A percentile compares a stretch with the other conserved stretches of the same genome.
phyloP scores from a whole-genome alignment of 2,888 invertebrate species.

The Chouioia cunea region DNA sequence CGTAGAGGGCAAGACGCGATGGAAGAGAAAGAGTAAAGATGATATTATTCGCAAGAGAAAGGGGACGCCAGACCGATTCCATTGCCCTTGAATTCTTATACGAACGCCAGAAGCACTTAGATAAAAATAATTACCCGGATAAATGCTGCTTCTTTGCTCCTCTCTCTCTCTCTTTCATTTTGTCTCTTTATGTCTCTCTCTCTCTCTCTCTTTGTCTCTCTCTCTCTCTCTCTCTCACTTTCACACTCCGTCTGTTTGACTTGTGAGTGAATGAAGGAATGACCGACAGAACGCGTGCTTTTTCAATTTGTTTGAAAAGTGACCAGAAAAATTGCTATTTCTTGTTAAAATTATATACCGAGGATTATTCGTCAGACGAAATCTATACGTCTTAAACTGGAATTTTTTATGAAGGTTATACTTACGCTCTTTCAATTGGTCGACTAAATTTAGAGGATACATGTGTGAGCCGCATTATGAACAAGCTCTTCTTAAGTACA shows the following conservation, averaged over 20 bases:
- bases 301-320: too few species aligned
- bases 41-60: too few species aligned
- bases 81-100: conserved; percentile 65
- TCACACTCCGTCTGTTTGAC: too few species aligned
- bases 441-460: not conserved
- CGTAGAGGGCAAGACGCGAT: conserved; percentile 7
- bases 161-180: conserved; percentile 34
- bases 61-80: conserved; percentile 55
- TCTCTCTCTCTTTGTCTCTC: conserved; percentile 22
- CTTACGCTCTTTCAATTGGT: not conserved
- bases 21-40: not conserved
- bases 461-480: too few species aligned
- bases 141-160: conserved; percentile 51
- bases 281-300: too few species aligned
- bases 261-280: too few species aligned
- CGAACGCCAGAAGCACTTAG: conserved; percentile 54
- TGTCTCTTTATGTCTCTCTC: conserved; percentile 37
- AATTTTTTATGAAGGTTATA: conserved; percentile 19
- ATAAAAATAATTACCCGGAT: conserved; percentile 66
- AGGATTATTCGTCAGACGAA: too few species aligned
- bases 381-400: too few species aligned
- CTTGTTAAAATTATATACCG: too few species aligned
- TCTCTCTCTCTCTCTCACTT: conserved; percentile 33
- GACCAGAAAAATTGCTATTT: too few species aligned
- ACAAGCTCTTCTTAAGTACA: too few species aligned